Percentiles rank a stretch among this genome's conserved stretches.
These are phyloP conservation scores for Aphelenchoides avenae DNA, from an alignment of 1,140 invertebrate genomes.

Conservation along the genomic window DNA sequence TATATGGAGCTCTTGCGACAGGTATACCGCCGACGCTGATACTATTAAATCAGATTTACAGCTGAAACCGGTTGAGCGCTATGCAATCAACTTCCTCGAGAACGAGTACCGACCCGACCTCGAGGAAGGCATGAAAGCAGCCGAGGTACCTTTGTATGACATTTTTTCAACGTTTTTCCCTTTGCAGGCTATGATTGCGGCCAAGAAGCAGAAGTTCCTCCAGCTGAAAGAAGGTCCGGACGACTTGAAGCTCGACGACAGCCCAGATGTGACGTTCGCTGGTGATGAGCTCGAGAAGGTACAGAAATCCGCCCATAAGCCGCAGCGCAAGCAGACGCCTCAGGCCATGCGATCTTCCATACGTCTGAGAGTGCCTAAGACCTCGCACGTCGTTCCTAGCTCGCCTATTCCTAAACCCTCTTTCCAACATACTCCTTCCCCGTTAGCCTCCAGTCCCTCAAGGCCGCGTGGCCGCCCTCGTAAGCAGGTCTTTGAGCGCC, in stretches of 20 bases:
- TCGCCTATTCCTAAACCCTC: too few species aligned
- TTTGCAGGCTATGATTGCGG: constrained; percentile 31
- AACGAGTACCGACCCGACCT: constrained; percentile 23
- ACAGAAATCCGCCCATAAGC: neutral
- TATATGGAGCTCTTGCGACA: constrained; percentile 33
- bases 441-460: neutral
- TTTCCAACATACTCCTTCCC: too few species aligned
- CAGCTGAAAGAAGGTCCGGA: constrained; percentile 5
- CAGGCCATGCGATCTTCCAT: too few species aligned
- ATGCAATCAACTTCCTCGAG: constrained; percentile 44
- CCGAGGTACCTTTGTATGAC: constrained; percentile 13
- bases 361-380: too few species aligned
- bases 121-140: constrained; percentile 29
- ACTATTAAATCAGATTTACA: constrained; percentile 12
- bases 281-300: neutral
- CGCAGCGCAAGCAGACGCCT: neutral
- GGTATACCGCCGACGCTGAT: constrained; percentile 2
- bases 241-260: neutral
- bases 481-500: neutral
- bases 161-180: neutral
- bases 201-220: constrained; percentile 28
- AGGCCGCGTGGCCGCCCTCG: neutral
- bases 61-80: constrained; percentile 53
- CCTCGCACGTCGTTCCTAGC: too few species aligned
- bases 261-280: neutral